These are phyloP conservation scores for Nephrotoma flavescens DNA, from an alignment of 2,888 invertebrate genomes.

Conservation along the genomic window DNA sequence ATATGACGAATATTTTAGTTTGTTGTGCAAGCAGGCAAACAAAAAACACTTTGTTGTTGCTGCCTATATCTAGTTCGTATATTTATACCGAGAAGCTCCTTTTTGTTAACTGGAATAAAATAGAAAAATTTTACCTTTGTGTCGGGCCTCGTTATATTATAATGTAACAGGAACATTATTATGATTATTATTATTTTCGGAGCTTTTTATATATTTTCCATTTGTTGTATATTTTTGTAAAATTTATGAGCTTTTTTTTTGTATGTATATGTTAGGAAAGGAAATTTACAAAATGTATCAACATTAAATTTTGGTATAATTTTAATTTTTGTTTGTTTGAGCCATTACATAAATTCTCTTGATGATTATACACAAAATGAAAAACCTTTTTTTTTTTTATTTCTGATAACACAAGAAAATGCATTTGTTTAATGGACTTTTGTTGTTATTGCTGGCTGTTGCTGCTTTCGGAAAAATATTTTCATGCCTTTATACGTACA, in stretches of 20 bases:
- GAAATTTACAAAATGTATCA: neutral
- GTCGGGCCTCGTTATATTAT: neutral
- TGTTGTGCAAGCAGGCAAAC: neutral
- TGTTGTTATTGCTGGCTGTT: neutral
- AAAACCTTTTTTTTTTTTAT: neutral
- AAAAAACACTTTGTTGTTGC: neutral
- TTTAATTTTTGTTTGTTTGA: neutral
- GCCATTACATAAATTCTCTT: neutral
- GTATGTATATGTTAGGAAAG: neutral
- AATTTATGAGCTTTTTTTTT: neutral
- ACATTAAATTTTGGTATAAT: neutral
- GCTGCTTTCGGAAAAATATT: neutral
- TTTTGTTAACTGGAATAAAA: neutral
- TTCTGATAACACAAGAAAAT: neutral
- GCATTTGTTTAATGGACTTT: neutral
- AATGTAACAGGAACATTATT: neutral
- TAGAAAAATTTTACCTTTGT: neutral
- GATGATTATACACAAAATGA: neutral
- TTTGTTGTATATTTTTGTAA: neutral
- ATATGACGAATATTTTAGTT: neutral
- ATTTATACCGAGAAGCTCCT: neutral
- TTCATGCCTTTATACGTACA: neutral
- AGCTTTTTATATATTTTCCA: neutral
- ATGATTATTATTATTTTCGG: neutral
- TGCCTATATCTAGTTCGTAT: neutral